These are phyloP conservation scores for Rhynchotus rufescens DNA, from an alignment of 2,797 vertebrate species.

Conservation along the genomic window DNA sequence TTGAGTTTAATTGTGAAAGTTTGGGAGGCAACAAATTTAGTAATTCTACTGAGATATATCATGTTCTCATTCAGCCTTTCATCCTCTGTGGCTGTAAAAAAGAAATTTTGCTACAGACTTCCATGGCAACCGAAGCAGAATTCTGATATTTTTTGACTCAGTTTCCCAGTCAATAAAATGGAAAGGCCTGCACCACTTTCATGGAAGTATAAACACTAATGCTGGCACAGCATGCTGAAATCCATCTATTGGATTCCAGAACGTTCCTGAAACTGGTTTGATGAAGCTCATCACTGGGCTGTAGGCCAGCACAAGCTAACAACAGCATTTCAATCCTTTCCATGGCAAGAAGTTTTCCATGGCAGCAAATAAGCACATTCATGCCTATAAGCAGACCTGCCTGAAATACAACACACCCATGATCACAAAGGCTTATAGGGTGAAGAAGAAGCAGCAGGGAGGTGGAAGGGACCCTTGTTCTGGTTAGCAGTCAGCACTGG, in stretches of 20 bases:
- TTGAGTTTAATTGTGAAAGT: background rate
- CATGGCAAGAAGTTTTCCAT: conserved; percentile 1
- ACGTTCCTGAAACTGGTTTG: conserved; percentile 41
- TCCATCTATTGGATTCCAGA: background rate
- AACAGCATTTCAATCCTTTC: conserved; percentile 9
- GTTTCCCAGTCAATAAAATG: conserved; percentile 38
- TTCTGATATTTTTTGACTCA: conserved; percentile 36
- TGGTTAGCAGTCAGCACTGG: background rate
- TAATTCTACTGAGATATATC: background rate
- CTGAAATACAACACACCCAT: background rate
- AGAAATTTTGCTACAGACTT: conserved; percentile 1
- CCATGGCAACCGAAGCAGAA: conserved; percentile 8
- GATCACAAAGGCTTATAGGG: background rate
- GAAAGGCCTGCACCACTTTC: background rate
- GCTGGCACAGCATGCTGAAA: background rate
- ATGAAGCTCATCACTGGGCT: conserved; percentile 34
- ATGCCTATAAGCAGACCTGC: background rate
- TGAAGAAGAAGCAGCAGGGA: background rate
- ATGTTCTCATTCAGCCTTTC: background rate
- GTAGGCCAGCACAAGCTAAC: background rate
- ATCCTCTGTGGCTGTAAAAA: conserved; percentile 11
- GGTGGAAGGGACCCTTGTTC: background rate
- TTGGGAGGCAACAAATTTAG: background rate
- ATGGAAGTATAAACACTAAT: background rate
- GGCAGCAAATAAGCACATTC: background rate